phyloP scores from a whole-genome alignment of 1,140 invertebrate genomes.

The Lucilia cuprina region DNA sequence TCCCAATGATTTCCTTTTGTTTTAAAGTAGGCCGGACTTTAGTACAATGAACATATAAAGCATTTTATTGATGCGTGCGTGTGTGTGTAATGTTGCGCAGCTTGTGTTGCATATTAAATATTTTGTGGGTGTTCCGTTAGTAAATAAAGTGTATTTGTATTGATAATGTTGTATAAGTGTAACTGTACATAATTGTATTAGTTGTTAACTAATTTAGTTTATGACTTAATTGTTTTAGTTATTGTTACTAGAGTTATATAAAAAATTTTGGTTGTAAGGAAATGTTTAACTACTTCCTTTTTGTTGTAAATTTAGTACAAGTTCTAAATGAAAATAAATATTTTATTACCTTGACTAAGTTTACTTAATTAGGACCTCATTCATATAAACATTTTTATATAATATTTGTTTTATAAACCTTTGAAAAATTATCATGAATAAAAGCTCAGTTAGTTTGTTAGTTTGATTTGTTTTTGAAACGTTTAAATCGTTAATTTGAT shows the following conservation, averaged over 20 bases:
- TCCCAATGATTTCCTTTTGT: slow-evolving; percentile 29
- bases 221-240: not conserved
- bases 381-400: too few species aligned
- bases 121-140: not conserved
- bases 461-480: too few species aligned
- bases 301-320: too few species aligned
- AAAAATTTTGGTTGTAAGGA: too few species aligned
- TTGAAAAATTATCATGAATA: too few species aligned
- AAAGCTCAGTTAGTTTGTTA: too few species aligned
- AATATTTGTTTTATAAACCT: too few species aligned
- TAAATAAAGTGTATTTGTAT: not conserved
- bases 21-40: slow-evolving; percentile 17
- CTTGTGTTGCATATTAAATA: not conserved
- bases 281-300: too few species aligned
- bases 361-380: too few species aligned
- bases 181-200: not conserved
- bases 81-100: not conserved
- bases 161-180: not conserved
- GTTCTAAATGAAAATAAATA: too few species aligned
- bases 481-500: too few species aligned
- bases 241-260: not conserved
- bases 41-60: not conserved
- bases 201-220: not conserved
- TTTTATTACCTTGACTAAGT: too few species aligned
- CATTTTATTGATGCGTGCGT: not conserved